Percentiles rank a stretch among this genome's conserved stretches.
Conservation (phyloP, 2,797 vertebrate species). For the Amniataba percoides region DNA sequence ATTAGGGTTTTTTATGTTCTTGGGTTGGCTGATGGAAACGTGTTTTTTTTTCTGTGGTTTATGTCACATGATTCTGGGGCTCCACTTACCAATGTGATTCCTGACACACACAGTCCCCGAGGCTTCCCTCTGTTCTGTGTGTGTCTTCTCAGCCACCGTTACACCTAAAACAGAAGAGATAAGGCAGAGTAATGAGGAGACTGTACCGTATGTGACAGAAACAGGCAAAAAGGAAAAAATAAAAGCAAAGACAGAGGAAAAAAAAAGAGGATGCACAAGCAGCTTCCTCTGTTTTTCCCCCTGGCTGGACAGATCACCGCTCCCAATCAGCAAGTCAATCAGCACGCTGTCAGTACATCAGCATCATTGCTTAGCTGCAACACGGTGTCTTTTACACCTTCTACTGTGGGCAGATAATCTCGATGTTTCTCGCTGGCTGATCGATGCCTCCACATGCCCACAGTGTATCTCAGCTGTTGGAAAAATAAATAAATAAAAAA, state of each 20-base stretch:
- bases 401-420: slow-evolving; percentile 15
- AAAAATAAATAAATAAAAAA: slow-evolving; percentile 2
- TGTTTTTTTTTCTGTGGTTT: slow-evolving; percentile 24
- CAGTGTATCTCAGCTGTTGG: slow-evolving; percentile 55
- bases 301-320: slow-evolving; percentile 16
- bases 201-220: slow-evolving; percentile 26
- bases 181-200: slow-evolving; percentile 1
- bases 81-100: slow-evolving; percentile 59
- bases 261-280: not conserved
- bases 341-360: not conserved
- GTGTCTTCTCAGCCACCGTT: slow-evolving; percentile 46
- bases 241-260: not conserved
- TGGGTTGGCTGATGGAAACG: slow-evolving; percentile 13
- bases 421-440: slow-evolving; percentile 38
- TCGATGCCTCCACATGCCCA: slow-evolving; percentile 55
- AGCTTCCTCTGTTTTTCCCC: slow-evolving; percentile 14
- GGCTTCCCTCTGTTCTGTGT: slow-evolving; percentile 38
- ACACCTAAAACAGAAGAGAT: slow-evolving; percentile 17
- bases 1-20: not conserved
- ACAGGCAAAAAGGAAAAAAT: slow-evolving; percentile 13
- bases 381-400: not conserved
- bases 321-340: slow-evolving; percentile 34
- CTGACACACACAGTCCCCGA: slow-evolving; percentile 53
- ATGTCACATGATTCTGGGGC: slow-evolving; percentile 42
- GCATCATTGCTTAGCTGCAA: slow-evolving; percentile 2